These are phyloP conservation scores for Drosophila prosaltans DNA, from an alignment of 1,140 invertebrate species.

Conservation along the genomic window DNA sequence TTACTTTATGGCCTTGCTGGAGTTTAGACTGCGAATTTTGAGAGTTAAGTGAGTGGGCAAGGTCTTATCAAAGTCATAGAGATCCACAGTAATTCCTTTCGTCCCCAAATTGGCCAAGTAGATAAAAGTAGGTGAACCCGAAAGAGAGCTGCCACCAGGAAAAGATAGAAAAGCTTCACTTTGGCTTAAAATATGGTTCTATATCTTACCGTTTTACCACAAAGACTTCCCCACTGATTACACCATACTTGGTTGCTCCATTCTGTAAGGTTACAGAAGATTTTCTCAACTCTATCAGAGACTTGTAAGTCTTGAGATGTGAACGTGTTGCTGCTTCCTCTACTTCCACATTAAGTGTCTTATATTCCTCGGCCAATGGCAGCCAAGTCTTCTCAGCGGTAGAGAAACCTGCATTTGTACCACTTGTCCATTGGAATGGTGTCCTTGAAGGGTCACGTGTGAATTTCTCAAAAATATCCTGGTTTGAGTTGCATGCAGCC, in stretches of 20 bases:
- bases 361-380: constrained; percentile 86
- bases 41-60: constrained; percentile 46
- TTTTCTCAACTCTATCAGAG: constrained; percentile 54
- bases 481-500: constrained; percentile 84
- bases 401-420: constrained; percentile 84
- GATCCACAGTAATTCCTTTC: constrained; percentile 38
- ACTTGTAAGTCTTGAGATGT: constrained; percentile 75
- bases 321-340: constrained; percentile 52
- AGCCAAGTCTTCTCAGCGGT: constrained; percentile 86
- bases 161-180: neutral
- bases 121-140: constrained; percentile 39
- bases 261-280: constrained; percentile 61
- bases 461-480: constrained; percentile 80
- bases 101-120: constrained; percentile 57
- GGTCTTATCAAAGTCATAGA: constrained; percentile 51
- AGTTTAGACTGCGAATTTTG: constrained; percentile 53
- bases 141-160: neutral
- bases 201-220: constrained; percentile 71
- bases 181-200: neutral
- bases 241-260: constrained; percentile 75
- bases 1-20: constrained; percentile 56
- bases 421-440: constrained; percentile 90
- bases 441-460: constrained; percentile 88
- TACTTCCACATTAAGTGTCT: constrained; percentile 84
- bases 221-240: constrained; percentile 79